Base-by-base conservation (phyloP, 2,888 invertebrate species). In the Sarcophaga subvicina region DNA sequence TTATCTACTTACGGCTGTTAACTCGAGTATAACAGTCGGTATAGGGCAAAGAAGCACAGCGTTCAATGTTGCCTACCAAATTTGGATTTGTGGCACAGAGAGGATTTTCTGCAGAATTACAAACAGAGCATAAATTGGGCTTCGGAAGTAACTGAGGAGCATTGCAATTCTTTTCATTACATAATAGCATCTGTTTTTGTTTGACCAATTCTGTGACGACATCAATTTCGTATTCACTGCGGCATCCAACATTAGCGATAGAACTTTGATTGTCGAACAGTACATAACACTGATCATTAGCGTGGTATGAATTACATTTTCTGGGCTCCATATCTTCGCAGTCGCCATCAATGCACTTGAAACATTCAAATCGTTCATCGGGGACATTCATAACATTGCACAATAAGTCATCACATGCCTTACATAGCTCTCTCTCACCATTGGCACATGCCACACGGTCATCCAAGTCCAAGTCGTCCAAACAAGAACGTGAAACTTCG, bases 1-100 rank as follows among this genome's bases (percentile, higher is more conserved):
- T 20, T 45, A 4, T 22, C 49, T 27, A 85, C 88, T 88, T 89
- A 91, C 90, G 37, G 69, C 75, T 81, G 62, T 91, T 89, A n/a
- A 93, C 84, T 14, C 90, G 90, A 0, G 91, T 91, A 17, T 88
- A 91, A 77, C 93, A 93, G 27, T 91, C 88, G 0, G 91, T 90
- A 76, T 91, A 92, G 2, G 93, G 93, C n/a, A 90, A 8, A 0
- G 49, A 3, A 1, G 90, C 77, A 83, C 93, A 93, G 11, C 85
- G 83, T n/a, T 81, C 64, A 0, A 63, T 64, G 62, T 83, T 20
- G 0, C 62, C n/a, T 4, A 93, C 85, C 49, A 90, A 87, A 75
- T 91, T 92, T 1, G 93, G 93, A 79, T 91, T 90, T 0, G 91
- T 92, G 12, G 93, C 93, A 73, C 93, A 93, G 0, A 88, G 88